A percentile compares a stretch with the other conserved stretches of the same genome.
Evolutionary conservation across 2,113 vertebrate species (phyloP).

Genomic region (Nothoprocta pentlandii): DNA sequence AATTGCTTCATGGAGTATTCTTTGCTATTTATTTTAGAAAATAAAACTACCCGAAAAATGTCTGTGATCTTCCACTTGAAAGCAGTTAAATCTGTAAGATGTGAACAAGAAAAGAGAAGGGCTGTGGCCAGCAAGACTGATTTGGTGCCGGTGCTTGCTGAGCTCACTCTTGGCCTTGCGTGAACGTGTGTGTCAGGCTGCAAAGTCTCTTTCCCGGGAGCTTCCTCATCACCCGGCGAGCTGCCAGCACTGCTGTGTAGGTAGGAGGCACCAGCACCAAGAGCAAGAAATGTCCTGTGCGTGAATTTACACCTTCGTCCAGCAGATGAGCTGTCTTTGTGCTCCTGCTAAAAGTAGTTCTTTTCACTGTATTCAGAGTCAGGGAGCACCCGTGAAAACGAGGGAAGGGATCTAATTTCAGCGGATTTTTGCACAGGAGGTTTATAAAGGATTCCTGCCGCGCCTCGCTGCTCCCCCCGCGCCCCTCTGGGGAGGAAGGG

Average conservation of each 20-base stretch:
- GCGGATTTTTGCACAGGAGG: background rate
- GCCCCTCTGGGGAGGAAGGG: no score
- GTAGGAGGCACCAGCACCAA: background rate
- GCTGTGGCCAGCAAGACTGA: background rate
- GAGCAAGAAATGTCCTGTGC: background rate
- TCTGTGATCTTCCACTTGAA: background rate
- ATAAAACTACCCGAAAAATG: fast-evolving
- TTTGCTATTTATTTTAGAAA: background rate
- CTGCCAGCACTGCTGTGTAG: background rate
- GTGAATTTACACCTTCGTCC: background rate
- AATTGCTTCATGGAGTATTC: background rate
- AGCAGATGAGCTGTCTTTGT: background rate
- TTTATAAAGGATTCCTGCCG: no score
- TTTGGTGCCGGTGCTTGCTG: background rate
- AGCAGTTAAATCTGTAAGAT: background rate
- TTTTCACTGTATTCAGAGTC: background rate
- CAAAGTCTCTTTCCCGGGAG: fast-evolving
- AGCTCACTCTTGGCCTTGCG: background rate
- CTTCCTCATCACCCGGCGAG: background rate
- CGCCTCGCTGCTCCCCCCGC: no score
- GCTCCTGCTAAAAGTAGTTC: background rate
- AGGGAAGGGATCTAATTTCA: background rate
- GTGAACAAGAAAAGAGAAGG: background rate
- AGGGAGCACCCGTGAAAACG: background rate
- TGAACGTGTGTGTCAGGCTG: fast-evolving